Evolutionary conservation across 1,140 invertebrate genomes (phyloP).

Genomic region (Bombyx mori): ASM3026992v2 NC_085124.1:11636001-11636500

Average conservation of each 20-base stretch:
- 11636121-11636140: background rate
- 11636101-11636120: too few relatives aligned
- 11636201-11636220: background rate
- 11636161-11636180: background rate
- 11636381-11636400: too few relatives aligned
- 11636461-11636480: too few relatives aligned
- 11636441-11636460: too few relatives aligned
- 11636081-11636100: background rate
- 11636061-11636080: too few relatives aligned
- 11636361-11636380: background rate
- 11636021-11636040: too few relatives aligned
- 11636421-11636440: too few relatives aligned
- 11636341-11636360: background rate
- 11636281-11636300: background rate
- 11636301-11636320: background rate
- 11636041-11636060: too few relatives aligned
- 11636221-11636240: background rate
- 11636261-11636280: background rate
- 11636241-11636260: background rate
- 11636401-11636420: too few relatives aligned
- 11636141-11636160: constrained; percentile 2
- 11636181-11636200: constrained; percentile 1
- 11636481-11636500: too few relatives aligned
- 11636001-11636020: too few relatives aligned
- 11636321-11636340: background rate